A percentile compares a stretch with the other conserved stretches of the same genome.
phyloP scores from a whole-genome alignment of 2,888 invertebrate species.

The Glaucopsyche alexis region DNA sequence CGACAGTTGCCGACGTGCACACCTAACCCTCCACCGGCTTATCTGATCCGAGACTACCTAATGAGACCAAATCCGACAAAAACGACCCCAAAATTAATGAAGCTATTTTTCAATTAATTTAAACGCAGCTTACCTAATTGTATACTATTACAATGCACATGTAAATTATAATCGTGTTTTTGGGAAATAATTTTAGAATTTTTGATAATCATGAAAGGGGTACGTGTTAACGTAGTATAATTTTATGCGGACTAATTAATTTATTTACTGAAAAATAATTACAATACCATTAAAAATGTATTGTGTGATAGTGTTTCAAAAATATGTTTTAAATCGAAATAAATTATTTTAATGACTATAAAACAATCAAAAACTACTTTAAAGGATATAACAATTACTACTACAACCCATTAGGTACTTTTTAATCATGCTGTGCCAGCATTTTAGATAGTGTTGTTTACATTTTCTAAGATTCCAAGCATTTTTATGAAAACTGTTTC shows the following conservation, averaged over 20 bases:
- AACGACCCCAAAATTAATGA: conserved; percentile 15
- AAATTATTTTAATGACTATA: neutral
- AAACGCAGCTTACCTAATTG: conserved; percentile 21
- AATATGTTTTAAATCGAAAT: neutral
- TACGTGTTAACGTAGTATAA: conserved; percentile 1
- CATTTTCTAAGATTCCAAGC: too few species aligned
- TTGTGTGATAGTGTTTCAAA: neutral
- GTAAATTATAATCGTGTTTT: conserved; percentile 1
- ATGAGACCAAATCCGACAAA: conserved; percentile 21
- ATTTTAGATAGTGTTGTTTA: too few species aligned
- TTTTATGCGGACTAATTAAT: conserved; percentile 6
- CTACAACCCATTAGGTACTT: neutral
- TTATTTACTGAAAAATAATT: conserved; percentile 14
- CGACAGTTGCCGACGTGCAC: conserved; percentile 32
- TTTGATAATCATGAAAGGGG: neutral
- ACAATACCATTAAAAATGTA: conserved; percentile 5
- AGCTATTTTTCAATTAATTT: conserved; percentile 19
- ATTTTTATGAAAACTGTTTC: too few species aligned
- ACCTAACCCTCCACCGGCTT: conserved; percentile 33
- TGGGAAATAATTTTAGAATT: neutral
- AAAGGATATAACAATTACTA: neutral
- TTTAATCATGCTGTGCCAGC: too few species aligned
- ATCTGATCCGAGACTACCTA: conserved; percentile 31
- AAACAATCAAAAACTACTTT: neutral
- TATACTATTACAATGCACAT: conserved; percentile 14